Conservation (phyloP, 2,888 invertebrate species). For the Tuta absoluta region DNA sequence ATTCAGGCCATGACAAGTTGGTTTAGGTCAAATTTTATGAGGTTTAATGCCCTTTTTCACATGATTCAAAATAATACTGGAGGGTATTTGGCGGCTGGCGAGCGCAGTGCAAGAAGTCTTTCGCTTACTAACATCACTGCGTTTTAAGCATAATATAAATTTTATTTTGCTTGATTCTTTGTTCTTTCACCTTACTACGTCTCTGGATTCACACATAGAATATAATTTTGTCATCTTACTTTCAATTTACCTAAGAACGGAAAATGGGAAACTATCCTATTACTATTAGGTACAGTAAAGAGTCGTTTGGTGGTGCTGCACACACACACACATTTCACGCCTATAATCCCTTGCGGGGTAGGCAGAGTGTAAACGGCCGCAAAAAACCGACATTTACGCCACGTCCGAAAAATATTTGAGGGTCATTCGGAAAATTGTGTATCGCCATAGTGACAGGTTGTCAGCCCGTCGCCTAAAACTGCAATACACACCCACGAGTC, state of each 20-base stretch:
- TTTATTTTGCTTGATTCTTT: background rate
- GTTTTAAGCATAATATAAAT: background rate
- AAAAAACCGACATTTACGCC: no score
- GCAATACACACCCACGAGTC: no score
- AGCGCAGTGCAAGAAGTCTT: background rate
- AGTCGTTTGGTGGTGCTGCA: background rate
- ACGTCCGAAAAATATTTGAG: no score
- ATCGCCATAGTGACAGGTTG: no score
- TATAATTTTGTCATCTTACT: slow-evolving; percentile 30
- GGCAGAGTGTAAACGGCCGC: background rate
- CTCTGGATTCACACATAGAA: slow-evolving; percentile 21
- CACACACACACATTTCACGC: background rate
- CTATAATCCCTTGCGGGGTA: no score
- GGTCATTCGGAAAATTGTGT: no score
- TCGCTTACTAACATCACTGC: background rate
- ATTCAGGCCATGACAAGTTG: no score
- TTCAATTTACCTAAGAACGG: slow-evolving; percentile 20
- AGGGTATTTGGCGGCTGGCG: no score
- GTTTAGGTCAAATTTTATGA: no score
- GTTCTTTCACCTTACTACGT: background rate
- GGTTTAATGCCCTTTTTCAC: no score
- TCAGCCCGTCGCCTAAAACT: no score
- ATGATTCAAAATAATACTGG: no score
- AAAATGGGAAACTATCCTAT: background rate
- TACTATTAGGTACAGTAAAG: background rate